Evolutionary conservation across 2,113 vertebrate genomes (phyloP), one percentile per base, ranked within the genome.

Genomic region (Monopterus albus): DNA sequence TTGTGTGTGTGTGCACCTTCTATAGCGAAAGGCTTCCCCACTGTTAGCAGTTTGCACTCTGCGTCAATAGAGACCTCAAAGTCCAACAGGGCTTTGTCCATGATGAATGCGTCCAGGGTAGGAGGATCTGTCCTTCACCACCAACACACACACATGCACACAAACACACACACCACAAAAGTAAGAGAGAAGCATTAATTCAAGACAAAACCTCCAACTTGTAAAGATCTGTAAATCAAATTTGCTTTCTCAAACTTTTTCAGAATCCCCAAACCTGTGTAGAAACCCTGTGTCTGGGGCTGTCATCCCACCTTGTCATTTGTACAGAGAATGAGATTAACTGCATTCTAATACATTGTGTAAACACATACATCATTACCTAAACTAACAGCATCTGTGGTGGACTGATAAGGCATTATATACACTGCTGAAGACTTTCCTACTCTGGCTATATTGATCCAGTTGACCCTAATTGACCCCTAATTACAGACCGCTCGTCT

Each of bases 71-170:
- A 99, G 36, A 98, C 97, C 91, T 99, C 96, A 52, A 96, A 99
- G 90, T 99, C 97, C 91, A 99, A 78, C 66, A 99, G 95, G 23
- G 97, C 96, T 94, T 99, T 99, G 90, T 99, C 97, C 97, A 99
- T 99, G 88, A 99, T 98, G 91, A 98, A 98, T 62, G 97, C 96
- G 59, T 98, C 97, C 1, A 98, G 92, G 83, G 92, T 91, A 84
- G 96, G 95, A 79, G 96, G 96, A 93, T 98, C 95, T 91, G 91
- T 92, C 92, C 92, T 93, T 92, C 83, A 91, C 69, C 88, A 79
- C 86, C 80, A 64, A 89, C 75, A 76, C 55, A 49, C 52, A 73
- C 20, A 52, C 52, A 67, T 23, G 43, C 46, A 78, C 45, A 72
- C 42, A 56, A 17, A 78, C 21, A 62, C 31, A 78, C 40, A 85